Percentiles rank a stretch among this genome's conserved stretches.
Evolutionary conservation across 2,113 vertebrate species (phyloP).

Genomic region (Acanthisitta chloris): DNA sequence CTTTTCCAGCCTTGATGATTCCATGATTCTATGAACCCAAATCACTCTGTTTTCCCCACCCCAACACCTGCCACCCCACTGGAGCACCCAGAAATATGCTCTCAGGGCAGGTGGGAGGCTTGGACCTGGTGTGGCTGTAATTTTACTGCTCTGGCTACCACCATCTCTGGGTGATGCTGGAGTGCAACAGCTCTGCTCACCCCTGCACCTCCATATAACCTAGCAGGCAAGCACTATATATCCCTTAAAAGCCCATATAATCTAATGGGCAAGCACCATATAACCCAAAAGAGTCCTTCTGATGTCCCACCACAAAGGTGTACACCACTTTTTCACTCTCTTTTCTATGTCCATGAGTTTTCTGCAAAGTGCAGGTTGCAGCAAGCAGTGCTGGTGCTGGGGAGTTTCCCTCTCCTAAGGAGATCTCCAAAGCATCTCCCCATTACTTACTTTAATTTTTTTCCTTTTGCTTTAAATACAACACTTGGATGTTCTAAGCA

Average conservation of each 20-base stretch:
- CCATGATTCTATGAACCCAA: not conserved
- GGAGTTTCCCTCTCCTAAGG: not conserved
- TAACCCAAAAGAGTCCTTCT: not conserved
- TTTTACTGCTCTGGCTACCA: not conserved
- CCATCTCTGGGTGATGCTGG: not conserved
- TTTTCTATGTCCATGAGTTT: rapidly evolving
- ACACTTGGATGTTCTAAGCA: not conserved
- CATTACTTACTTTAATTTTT: rapidly evolving
- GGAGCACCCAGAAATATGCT: not conserved
- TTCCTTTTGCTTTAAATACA: not conserved
- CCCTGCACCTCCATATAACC: not conserved
- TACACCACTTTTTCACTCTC: not conserved
- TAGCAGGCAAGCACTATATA: not conserved
- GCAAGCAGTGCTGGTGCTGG: not conserved
- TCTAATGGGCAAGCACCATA: not conserved
- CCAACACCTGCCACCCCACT: not conserved
- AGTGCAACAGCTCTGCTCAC: not conserved
- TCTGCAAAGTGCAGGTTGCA: not conserved
- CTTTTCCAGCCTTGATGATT: not conserved
- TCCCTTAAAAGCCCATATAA: not conserved
- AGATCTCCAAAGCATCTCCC: not conserved
- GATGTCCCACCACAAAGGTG: rapidly evolving
- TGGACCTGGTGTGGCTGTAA: not conserved
- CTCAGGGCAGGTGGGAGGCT: not conserved
- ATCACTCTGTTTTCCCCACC: rapidly evolving